These are phyloP conservation scores for Agrochola litura DNA, from an alignment of 2,888 invertebrate species.

Conservation along the genomic window DNA sequence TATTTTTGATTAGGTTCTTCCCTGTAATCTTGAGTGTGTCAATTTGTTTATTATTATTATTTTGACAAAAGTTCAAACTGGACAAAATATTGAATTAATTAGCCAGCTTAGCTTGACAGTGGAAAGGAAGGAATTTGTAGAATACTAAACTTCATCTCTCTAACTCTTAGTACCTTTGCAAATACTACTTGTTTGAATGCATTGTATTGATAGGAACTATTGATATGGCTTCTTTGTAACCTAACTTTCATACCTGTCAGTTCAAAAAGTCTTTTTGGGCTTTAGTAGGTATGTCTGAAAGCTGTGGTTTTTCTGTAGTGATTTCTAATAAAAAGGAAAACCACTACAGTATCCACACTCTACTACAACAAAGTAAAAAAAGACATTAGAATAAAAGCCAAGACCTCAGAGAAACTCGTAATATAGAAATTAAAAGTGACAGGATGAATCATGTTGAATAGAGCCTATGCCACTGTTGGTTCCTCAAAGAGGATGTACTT, in stretches of 20 bases:
- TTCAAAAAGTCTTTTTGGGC: not conserved
- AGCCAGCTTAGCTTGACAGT: too few relatives aligned
- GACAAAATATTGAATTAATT: not conserved
- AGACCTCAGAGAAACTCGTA: not conserved
- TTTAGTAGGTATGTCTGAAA: not conserved
- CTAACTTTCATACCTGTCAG: constrained; percentile 14
- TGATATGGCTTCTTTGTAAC: constrained; percentile 27
- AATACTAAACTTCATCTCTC: too few relatives aligned
- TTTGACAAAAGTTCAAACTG: not conserved
- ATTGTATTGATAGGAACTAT: too few relatives aligned
- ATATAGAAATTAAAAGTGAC: not conserved
- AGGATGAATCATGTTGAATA: not conserved
- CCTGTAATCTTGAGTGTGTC: constrained; percentile 13
- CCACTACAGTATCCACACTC: too few relatives aligned
- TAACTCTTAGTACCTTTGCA: not conserved
- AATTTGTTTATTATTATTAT: constrained; percentile 29
- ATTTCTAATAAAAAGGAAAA: not conserved
- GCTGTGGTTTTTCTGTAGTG: not conserved
- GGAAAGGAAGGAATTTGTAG: not conserved
- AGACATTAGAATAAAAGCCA: not conserved
- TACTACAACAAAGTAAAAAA: too few relatives aligned
- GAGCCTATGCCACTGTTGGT: not conserved
- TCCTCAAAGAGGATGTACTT: not conserved
- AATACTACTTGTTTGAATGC: not conserved
- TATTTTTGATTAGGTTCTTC: constrained; percentile 10